Evolutionary conservation across 2,797 vertebrate species (phyloP).

Genomic region (Eutrigla gurnardus): DNA sequence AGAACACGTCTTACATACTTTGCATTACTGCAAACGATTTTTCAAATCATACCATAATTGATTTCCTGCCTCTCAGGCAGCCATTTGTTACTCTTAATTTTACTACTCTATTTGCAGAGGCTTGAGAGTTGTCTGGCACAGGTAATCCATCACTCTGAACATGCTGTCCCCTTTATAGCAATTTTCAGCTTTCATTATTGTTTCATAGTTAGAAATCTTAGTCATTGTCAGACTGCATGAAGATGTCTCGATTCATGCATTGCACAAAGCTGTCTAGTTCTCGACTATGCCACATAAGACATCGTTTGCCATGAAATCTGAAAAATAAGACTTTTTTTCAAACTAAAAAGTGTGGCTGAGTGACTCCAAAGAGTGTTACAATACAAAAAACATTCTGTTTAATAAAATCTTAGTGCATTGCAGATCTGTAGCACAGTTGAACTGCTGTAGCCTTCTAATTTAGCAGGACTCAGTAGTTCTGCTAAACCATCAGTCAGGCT

Average conservation of each 20-base stretch:
- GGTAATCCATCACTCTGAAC: slow-evolving; percentile 28
- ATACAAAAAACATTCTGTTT: background rate
- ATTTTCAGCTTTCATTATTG: slow-evolving; percentile 11
- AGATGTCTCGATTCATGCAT: background rate
- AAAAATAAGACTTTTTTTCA: background rate
- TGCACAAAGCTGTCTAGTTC: background rate
- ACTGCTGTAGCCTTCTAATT: background rate
- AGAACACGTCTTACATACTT: slow-evolving; percentile 21
- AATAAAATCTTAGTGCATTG: background rate
- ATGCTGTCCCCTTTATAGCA: background rate
- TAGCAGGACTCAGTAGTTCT: background rate
- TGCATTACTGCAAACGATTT: slow-evolving; percentile 23
- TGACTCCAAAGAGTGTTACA: background rate
- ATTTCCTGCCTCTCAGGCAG: slow-evolving; percentile 25
- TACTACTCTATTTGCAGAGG: slow-evolving; percentile 15
- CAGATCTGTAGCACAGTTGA: background rate
- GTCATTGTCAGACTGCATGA: background rate
- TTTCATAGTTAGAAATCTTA: background rate
- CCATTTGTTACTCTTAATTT: slow-evolving; percentile 3
- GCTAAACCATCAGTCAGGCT: background rate
- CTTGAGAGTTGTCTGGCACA: background rate
- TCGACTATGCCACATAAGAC: background rate
- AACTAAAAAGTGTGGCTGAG: background rate
- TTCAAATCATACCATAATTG: slow-evolving; percentile 15
- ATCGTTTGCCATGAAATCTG: background rate